Base-by-base conservation (phyloP, 2,113 vertebrate genomes). In the Nothobranchius kuhntae region DNA sequence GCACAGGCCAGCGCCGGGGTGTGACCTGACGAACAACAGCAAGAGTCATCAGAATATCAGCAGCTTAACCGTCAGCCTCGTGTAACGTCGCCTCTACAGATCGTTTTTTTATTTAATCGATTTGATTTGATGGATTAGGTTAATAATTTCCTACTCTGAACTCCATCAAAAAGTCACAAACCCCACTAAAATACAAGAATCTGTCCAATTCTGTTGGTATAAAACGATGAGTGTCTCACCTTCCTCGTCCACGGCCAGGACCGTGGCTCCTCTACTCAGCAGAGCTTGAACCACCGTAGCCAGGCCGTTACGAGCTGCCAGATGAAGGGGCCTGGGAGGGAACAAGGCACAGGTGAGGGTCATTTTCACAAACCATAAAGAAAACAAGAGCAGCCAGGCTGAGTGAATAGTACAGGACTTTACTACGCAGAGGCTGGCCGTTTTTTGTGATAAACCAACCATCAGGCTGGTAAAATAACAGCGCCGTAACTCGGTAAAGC, bases 1-100 rank as follows among this genome's bases (percentile, higher is more conserved):
- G 97, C 96, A 3, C 97, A 99, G n/a, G 97, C 97, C 93, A 99
- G 91, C 61, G 97, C 97, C 60, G 97, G 97, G 86, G 96, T 99
- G 87, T 96, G 95, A 91, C 96, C 97, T 78, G 76, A 40, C 7
- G 0, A 40, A 65, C 21, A 44, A 30, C 0, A 47, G 45, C n/a
- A 61, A 2, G 61, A 9, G 6, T 40, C 6, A 40, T 40, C 7
- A 8, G 4, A 38, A 40, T 40, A 40, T 40, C 7, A 40, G 9
- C 10, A 45, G 44, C 12, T 45, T 13, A 45, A 45, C 11, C 12
- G 3, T 12, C 3, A 12, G 11, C 44, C 12, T 6, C 7, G 7
- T 4, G 14, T 5, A n/a, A 48, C n/a, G 2, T 55, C 14, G 38
- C 9, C 14, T n/a, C 35, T 15, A 38, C 6, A 15, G 7, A 36